Base-by-base conservation (phyloP, 2,113 vertebrate species). In the Garra rufa region DNA sequence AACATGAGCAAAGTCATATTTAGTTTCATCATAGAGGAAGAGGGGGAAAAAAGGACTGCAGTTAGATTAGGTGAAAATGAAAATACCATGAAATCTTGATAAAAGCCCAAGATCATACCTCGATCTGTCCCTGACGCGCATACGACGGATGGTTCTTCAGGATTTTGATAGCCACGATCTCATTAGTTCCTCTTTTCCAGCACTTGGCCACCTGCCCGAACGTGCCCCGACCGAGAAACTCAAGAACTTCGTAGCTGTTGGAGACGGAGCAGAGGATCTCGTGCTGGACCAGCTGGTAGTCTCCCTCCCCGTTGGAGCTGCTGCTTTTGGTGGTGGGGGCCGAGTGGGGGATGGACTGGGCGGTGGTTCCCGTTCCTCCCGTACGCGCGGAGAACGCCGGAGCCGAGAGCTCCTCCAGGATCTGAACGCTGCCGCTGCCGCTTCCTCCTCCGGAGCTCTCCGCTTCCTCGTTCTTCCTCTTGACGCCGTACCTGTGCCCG, bases 111-210 rank as follows among this genome's bases (percentile, higher is more conserved):
- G 44, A 43, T 34, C 21, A 52, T 92, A 99, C 98, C 95, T 99
- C 98, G 48, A 99, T 99, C 89, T 99, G 98, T n/a, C 98, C 98
- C 89, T 99, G 98, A 59, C 98, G 96, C 73, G 98, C 98, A 4
- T 99, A 99, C 0, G 98, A 99, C 0, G 98, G 98, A 84, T 99
- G 98, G 88, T 99, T 99, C 91, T 99, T 99, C 76, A 99, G 92
- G 90, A 99, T 99, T 90, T 99, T 99, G 91, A 99, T 99, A 8
- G 98, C 98, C 89, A 99, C 97, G 19, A 99, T 99, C 91, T 99
- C 98, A 93, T 98, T 99, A 6, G 98, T 99, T 88, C 97, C 98
- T 85, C 97, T 95, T 88, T 99, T 99, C 98, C 98, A 99, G 92
- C 98, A 99, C 88, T 99, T 99, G 0, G 97, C 97, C 89, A 99